Evolutionary conservation across 2,888 invertebrate genomes (phyloP), one percentile per base, ranked within the genome.

Genomic region (Clostera curtula): DNA sequence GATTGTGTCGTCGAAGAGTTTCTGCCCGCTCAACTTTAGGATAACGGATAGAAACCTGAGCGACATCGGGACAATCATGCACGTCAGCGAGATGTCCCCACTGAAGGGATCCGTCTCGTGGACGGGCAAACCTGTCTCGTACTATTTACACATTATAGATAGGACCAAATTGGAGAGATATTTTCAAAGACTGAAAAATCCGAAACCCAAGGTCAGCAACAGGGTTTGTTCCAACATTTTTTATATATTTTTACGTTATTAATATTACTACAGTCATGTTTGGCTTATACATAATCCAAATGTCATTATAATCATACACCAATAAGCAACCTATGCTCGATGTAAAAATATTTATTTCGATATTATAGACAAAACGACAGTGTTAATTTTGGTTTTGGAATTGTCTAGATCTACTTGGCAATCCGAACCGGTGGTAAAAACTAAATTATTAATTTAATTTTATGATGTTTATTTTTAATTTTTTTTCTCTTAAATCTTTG

Each of bases 61-160:
- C 79, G 98, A 99, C 83, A 97, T 99, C 66, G 98, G 98, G 45
- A 96, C 98, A 40, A 98, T 99, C 60, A 97, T 99, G 95, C 96
- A 97, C 74, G 97, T 99, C 19, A 93, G 93, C 43, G 97, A 98
- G 84, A 93, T 99, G 90, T 93, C 96, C 40, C 97, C 98, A 9
- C 83, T 97, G 40, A 90, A 93, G 63, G 97, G 97, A 44, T 97
- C 97, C 6, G 98, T 98, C 35, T 98, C 98, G 9, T 99, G 99
- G 99, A 99, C 99, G 36, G 96, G 96, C 44, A 98, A 97, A 75
- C 96, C 98, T 26, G 98, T 99, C 56, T 96, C 97, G 43, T 99
- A 99, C 87, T 99, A 96, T 86, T 88, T 98, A 55, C 99, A 99
- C 83, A 92, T 94, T 57, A 97, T 99, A 69, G 98, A 99, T 88